Percentiles rank a stretch among this genome's conserved stretches.
Conservation (phyloP, 2,888 invertebrate species). For the Cheilosia impressa region DNA sequence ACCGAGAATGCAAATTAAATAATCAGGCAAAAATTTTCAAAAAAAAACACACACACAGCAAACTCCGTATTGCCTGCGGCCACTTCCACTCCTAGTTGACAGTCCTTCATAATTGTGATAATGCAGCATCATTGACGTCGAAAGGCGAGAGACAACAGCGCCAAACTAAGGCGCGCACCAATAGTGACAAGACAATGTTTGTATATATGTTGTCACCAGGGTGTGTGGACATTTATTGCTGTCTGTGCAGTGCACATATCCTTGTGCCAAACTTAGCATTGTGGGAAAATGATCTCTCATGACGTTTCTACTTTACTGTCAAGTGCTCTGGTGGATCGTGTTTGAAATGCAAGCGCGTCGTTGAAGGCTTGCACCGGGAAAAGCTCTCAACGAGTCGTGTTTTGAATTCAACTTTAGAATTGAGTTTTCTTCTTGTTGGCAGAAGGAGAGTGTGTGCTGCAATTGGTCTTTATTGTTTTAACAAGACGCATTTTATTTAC, state of each 20-base stretch:
- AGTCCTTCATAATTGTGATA: conserved; percentile 71
- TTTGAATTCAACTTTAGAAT: conserved; percentile 37
- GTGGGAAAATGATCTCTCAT: conserved; percentile 71
- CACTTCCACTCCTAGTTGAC: conserved; percentile 70
- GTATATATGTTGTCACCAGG: conserved; percentile 14
- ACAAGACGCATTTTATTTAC: conserved; percentile 46
- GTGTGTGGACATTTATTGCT: conserved; percentile 70
- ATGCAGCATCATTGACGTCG: conserved; percentile 72
- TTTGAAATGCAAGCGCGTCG: conserved; percentile 45
- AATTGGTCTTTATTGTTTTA: conserved; percentile 47
- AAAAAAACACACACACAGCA: conserved; percentile 30
- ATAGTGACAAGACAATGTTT: conserved; percentile 3
- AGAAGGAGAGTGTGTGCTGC: neutral
- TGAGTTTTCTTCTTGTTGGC: conserved; percentile 22
- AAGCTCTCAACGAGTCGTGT: conserved; percentile 43
- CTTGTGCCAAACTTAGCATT: conserved; percentile 65
- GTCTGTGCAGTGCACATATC: conserved; percentile 53
- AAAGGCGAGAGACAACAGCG: conserved; percentile 40
- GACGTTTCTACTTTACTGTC: conserved; percentile 55
- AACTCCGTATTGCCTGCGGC: conserved; percentile 46
- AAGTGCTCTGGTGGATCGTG: conserved; percentile 67
- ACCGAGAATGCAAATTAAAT: conserved; percentile 51
- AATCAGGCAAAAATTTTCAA: conserved; percentile 53
- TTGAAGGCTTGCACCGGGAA: conserved; percentile 22
- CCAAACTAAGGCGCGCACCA: conserved; percentile 37